A percentile compares a stretch with the other conserved stretches of the same genome.
These are phyloP conservation scores for Cladopsammia gracilis DNA, from an alignment of 64 coral and sea anemone species.

Conservation along the genomic window DNA sequence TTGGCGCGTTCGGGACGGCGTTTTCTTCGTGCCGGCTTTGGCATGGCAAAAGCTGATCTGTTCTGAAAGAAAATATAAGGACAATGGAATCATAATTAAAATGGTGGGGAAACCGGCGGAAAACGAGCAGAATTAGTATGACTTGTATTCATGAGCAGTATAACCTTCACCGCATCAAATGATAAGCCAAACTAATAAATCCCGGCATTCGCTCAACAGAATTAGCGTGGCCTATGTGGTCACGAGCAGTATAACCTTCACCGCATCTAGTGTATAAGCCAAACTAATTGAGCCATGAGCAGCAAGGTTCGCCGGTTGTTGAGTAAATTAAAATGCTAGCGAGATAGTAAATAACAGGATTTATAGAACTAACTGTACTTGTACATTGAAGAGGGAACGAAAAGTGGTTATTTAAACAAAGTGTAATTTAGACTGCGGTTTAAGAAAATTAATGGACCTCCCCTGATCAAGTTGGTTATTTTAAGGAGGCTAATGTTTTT, in stretches of 20 bases:
- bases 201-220: background rate
- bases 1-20: background rate
- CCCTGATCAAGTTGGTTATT: no score
- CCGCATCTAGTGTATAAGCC: background rate
- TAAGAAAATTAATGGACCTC: no score
- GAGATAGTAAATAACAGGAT: no score
- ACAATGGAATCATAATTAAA: background rate
- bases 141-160: background rate
- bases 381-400: no score
- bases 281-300: background rate
- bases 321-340: background rate
- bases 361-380: no score
- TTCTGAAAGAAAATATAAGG: background rate
- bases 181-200: no score
- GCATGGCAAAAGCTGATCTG: background rate
- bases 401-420: no score
- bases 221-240: background rate
- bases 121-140: background rate
- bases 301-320: background rate
- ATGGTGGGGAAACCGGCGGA: background rate
- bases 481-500: no score
- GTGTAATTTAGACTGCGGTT: no score
- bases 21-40: background rate
- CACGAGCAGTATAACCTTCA: background rate
- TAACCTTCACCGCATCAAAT: background rate